A percentile compares a stretch with the other conserved stretches of the same genome.
Evolutionary conservation across 2,888 invertebrate species (phyloP).

Genomic region (Lasius platythorax): DNA sequence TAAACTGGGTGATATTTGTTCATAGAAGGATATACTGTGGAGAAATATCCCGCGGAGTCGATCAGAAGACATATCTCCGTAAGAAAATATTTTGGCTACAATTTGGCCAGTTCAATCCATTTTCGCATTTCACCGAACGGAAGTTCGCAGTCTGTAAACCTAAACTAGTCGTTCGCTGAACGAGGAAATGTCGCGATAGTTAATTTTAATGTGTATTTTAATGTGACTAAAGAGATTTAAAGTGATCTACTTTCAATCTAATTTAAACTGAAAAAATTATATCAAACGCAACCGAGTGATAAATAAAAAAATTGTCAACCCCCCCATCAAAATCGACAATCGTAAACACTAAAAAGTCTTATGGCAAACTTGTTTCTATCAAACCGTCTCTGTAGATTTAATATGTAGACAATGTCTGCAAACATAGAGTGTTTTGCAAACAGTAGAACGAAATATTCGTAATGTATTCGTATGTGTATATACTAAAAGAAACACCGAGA

Average conservation of each 20-base stretch:
- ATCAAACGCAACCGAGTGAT: background rate
- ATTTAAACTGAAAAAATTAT: background rate
- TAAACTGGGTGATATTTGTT: slow-evolving; percentile 39
- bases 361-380: background rate
- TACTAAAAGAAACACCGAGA: background rate
- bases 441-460: slow-evolving; percentile 6
- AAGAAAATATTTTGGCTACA: slow-evolving; percentile 44
- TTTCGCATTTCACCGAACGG: slow-evolving; percentile 28
- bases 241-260: background rate
- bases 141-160: slow-evolving; percentile 23
- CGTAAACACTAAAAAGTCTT: background rate
- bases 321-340: background rate
- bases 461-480: slow-evolving; percentile 16
- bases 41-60: slow-evolving; percentile 39
- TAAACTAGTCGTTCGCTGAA: slow-evolving; percentile 1
- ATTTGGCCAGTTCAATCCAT: slow-evolving; percentile 42
- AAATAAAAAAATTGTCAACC: background rate
- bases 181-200: background rate
- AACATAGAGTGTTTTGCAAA: slow-evolving; percentile 17
- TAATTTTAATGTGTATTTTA: slow-evolving; percentile 29
- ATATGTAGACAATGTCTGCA: slow-evolving; percentile 2
- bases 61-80: slow-evolving; percentile 40
- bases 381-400: background rate
- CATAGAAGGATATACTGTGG: slow-evolving; percentile 6
- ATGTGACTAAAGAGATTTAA: background rate